phyloP scores from a whole-genome alignment of 2,888 invertebrate species.

The Troglohyphantes excavatus region DNA sequence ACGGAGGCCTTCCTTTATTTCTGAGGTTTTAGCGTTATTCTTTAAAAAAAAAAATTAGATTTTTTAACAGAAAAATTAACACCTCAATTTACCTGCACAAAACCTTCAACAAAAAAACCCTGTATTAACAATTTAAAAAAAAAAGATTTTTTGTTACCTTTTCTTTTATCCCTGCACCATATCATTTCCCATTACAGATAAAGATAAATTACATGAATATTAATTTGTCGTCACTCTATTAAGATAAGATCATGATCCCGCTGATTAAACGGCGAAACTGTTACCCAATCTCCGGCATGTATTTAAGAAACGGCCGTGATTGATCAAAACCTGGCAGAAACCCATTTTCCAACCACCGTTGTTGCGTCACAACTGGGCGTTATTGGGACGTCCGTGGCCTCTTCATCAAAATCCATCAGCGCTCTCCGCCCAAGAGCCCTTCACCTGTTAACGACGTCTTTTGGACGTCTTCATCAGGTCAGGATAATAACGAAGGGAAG shows the following conservation, averaged over 20 bases:
- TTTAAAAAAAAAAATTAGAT: too few relatives aligned
- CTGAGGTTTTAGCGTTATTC: too few relatives aligned
- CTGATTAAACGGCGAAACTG: constrained; percentile 12
- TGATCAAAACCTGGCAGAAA: constrained; percentile 39
- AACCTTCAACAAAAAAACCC: too few relatives aligned
- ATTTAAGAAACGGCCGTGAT: constrained; percentile 27
- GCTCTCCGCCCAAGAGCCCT: constrained; percentile 39
- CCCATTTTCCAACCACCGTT: constrained; percentile 14
- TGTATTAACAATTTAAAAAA: too few relatives aligned
- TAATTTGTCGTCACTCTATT: constrained; percentile 48
- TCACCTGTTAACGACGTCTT: constrained; percentile 5
- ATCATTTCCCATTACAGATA: neutral
- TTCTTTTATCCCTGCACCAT: neutral
- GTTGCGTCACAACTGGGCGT: constrained; percentile 37
- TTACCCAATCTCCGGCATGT: constrained; percentile 16
- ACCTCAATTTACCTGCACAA: too few relatives aligned
- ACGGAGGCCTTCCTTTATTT: too few relatives aligned
- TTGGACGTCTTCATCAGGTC: constrained; percentile 64
- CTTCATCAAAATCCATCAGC: constrained; percentile 65
- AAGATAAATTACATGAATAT: constrained; percentile 55
- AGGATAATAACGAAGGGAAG: constrained; percentile 29
- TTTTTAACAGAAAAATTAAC: too few relatives aligned
- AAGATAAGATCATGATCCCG: neutral
- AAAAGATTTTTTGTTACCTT: too few relatives aligned
- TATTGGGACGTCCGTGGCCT: constrained; percentile 12